These are phyloP conservation scores for Tetraodon nigroviridis DNA, from an alignment of 2,113 vertebrate species.

Conservation along the genomic window DNA sequence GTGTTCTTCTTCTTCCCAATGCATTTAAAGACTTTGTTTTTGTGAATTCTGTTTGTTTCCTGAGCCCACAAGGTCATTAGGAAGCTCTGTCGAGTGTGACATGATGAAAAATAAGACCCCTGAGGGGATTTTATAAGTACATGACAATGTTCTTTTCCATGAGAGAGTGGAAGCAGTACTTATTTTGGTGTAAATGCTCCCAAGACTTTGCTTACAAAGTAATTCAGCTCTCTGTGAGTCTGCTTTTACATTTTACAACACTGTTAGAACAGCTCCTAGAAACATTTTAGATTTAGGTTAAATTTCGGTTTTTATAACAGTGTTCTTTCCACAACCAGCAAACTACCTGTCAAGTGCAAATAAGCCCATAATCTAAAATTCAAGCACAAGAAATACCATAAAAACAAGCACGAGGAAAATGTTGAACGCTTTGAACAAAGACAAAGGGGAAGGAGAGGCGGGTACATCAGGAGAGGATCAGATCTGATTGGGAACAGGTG, in stretches of 20 bases:
- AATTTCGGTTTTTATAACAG: too few relatives aligned
- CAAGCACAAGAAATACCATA: too few relatives aligned
- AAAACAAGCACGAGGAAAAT: too few relatives aligned
- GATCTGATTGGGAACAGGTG: too few relatives aligned
- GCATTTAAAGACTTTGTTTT: neutral
- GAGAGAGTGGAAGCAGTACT: constrained; percentile 21
- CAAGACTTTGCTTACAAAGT: neutral
- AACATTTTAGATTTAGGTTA: neutral
- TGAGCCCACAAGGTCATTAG: constrained; percentile 10
- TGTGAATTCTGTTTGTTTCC: neutral
- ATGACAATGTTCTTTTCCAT: constrained; percentile 20
- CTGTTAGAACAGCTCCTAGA: neutral
- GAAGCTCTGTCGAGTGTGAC: constrained; percentile 9
- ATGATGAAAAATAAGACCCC: constrained; percentile 12
- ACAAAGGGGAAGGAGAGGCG: too few relatives aligned
- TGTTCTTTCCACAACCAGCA: too few relatives aligned
- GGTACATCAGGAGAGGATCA: too few relatives aligned
- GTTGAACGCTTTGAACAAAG: too few relatives aligned
- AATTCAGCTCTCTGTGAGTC: neutral
- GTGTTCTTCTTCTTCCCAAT: constrained; percentile 24
- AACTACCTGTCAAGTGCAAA: too few relatives aligned
- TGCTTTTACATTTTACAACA: too few relatives aligned
- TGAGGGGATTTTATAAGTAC: constrained; percentile 11
- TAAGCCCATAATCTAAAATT: too few relatives aligned
- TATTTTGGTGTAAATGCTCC: constrained; percentile 9